Evolutionary conservation across 2,888 invertebrate species (phyloP).

Genomic region (Dorcus parallelipipedus): DNA sequence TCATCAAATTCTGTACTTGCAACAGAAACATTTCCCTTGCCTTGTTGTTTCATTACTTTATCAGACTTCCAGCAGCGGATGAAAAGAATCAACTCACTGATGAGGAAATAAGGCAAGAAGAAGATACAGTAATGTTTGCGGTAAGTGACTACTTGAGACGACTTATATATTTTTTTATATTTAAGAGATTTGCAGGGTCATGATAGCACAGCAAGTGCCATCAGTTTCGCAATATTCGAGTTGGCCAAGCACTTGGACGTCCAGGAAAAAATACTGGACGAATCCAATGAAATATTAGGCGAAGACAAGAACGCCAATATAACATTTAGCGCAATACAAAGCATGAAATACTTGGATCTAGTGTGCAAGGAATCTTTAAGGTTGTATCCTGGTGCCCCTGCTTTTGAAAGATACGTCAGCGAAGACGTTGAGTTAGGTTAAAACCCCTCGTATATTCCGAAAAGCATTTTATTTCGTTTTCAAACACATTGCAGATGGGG

Average conservation of each 20-base stretch:
- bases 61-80: not conserved
- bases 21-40: too few species aligned
- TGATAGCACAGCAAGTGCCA: conserved; percentile 40
- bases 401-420: not conserved
- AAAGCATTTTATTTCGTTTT: not conserved
- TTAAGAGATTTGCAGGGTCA: conserved; percentile 16
- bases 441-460: not conserved
- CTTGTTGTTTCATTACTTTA: too few species aligned
- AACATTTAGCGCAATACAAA: conserved; percentile 2
- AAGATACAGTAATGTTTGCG: conserved; percentile 26
- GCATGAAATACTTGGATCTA: conserved; percentile 5
- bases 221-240: conserved; percentile 43
- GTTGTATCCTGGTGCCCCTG: conserved; percentile 1
- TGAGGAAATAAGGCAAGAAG: conserved; percentile 24
- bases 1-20: too few species aligned
- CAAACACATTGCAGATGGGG: conserved; percentile 1
- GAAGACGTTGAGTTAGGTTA: conserved; percentile 1
- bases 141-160: conserved; percentile 5
- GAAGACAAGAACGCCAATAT: not conserved
- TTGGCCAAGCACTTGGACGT: conserved; percentile 42
- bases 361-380: conserved; percentile 7
- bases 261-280: conserved; percentile 29
- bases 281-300: not conserved
- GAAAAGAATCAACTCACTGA: conserved; percentile 4
- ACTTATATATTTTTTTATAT: not conserved